Evolutionary conservation across 1,140 invertebrate species (phyloP), one percentile per base, ranked within the genome.

Genomic region (Babylonia areolata): DNA sequence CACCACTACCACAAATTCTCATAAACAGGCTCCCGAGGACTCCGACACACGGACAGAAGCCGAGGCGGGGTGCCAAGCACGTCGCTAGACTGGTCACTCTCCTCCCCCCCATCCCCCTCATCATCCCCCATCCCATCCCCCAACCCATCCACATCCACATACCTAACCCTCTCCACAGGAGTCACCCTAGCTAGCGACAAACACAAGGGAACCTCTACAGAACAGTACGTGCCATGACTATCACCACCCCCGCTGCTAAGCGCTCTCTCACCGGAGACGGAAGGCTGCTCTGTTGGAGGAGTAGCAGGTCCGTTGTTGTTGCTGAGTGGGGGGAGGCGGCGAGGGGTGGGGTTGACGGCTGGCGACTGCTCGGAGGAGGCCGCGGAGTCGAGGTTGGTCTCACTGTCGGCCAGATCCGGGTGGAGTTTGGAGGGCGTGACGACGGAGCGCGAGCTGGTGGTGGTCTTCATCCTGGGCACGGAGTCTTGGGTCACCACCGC

Each of bases 391-490:
- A 9, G 5, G 33, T 33, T 33, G 28, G 9, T 33, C 9, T 9
- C 20, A 20, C 9, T 51, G 46, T 6, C 46, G 46, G 46, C 23
- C 11, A 75, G 33, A 2, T 75, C 73, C 5, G 73, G 31, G 33
- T 75, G 73, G 5, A 75, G 73, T 23, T 75, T 75, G 73, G 73
- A 75, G 5, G 73, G 73, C 31, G 73, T 75, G 73, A 39, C 73
- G 33, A 75, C 23, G 73, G 73, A 75, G 73, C 73, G 73, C 5
- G n/a, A 17, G 73, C 73, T 75, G 33, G 3, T 15, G 12, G 73
- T 35, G 9, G 73, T 35, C 15, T 37, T 75, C 5, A 75, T 35
- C 37, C 23, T 35, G 5, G 3, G 3, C 37, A 37, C 73, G 5
- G 73, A 23, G 73, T 75, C 73, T 9, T 75, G 31, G 5, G 33